Evolutionary conservation across 2,888 invertebrate species (phyloP).

Genomic region (Balanococcus diminutus): DNA sequence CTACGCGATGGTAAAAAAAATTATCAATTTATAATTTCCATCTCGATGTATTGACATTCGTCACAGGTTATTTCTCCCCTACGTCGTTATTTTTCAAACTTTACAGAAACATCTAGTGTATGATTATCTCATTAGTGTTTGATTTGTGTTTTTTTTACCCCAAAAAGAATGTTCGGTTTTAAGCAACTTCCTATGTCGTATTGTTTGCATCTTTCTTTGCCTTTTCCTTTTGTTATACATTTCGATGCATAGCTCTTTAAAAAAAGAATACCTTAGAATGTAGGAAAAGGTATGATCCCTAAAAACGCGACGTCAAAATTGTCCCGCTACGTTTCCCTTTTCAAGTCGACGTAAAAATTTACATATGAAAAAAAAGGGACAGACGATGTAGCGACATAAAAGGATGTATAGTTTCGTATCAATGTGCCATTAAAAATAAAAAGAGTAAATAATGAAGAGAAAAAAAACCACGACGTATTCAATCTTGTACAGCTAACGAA

Average conservation of each 20-base stretch:
- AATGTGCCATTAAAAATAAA: background rate
- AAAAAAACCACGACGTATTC: background rate
- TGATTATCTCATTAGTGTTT: background rate
- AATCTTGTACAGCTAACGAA: background rate
- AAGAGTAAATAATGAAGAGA: background rate
- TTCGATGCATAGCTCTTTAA: background rate
- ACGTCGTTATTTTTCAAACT: background rate
- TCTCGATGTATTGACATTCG: background rate
- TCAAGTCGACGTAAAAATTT: background rate
- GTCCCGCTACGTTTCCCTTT: background rate
- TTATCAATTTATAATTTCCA: background rate
- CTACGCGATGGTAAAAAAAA: background rate
- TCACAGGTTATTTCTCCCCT: background rate
- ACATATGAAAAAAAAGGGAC: background rate
- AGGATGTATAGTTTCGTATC: background rate
- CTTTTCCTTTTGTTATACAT: too few relatives aligned
- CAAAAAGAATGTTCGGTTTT: background rate
- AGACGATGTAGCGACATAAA: background rate
- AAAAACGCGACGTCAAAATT: background rate
- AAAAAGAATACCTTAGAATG: background rate
- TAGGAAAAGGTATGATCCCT: background rate
- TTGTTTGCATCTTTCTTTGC: background rate
- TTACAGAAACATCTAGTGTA: background rate
- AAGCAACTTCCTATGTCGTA: background rate
- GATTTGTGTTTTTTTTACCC: background rate